Percentiles rank a stretch among this genome's conserved stretches.
These are phyloP conservation scores for Tricholauxania praeusta DNA, from an alignment of 2,888 invertebrate species.

Conservation along the genomic window DNA sequence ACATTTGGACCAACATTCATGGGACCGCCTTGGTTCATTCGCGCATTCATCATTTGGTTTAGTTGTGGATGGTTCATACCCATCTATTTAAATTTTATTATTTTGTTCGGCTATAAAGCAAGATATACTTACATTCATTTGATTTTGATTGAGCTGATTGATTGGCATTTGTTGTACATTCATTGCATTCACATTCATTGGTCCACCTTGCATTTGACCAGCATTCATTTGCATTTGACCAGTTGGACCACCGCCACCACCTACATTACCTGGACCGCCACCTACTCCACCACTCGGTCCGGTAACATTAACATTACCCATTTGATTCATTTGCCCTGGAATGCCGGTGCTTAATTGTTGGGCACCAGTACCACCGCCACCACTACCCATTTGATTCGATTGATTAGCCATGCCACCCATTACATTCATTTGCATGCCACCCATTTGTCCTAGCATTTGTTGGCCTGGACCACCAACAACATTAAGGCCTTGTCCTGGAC, in stretches of 20 bases:
- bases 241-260: slow-evolving; percentile 43
- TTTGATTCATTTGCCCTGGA: slow-evolving; percentile 61
- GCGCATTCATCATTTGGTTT: slow-evolving; percentile 67
- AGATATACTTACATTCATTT: slow-evolving; percentile 49
- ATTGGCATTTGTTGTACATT: slow-evolving; percentile 63
- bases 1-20: slow-evolving; percentile 59
- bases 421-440: slow-evolving; percentile 65
- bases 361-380: slow-evolving; percentile 50
- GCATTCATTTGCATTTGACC: slow-evolving; percentile 46
- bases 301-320: slow-evolving; percentile 48
- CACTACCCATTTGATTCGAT: slow-evolving; percentile 54
- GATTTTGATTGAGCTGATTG: slow-evolving; percentile 60
- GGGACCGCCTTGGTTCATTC: slow-evolving; percentile 69
- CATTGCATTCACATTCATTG: slow-evolving; percentile 60
- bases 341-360: slow-evolving; percentile 59
- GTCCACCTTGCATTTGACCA: slow-evolving; percentile 48
- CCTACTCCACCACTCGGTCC: slow-evolving; percentile 38
- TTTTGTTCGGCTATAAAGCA: not conserved
- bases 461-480: slow-evolving; percentile 36
- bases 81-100: slow-evolving; percentile 51
- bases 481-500: slow-evolving; percentile 51
- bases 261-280: slow-evolving; percentile 45
- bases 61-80: slow-evolving; percentile 62
- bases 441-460: slow-evolving; percentile 61
- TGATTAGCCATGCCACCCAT: slow-evolving; percentile 56